phyloP scores from a whole-genome alignment of 1,140 invertebrate species.

The Trachymyrmex cornetzi region DNA sequence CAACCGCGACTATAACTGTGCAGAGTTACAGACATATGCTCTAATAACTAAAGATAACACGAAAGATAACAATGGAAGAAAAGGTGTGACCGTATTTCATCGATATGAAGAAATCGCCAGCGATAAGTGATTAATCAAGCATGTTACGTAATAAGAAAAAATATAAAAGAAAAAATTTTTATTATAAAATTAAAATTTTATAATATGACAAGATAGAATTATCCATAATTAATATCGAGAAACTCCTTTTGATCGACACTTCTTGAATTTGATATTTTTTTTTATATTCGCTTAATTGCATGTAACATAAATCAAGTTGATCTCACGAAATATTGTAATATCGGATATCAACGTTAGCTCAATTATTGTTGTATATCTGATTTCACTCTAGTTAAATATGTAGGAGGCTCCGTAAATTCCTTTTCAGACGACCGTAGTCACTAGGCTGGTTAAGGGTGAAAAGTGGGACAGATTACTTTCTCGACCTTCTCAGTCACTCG shows the following conservation, averaged over 20 bases:
- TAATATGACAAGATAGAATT: background rate
- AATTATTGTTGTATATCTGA: background rate
- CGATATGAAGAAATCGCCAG: background rate
- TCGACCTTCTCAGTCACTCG: conserved; percentile 40
- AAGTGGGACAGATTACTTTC: conserved; percentile 68
- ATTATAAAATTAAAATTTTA: background rate
- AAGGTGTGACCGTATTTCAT: conserved; percentile 38
- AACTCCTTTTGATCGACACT: background rate
- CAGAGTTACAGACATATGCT: conserved; percentile 41
- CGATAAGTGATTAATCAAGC: conserved; percentile 8
- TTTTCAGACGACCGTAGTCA: conserved; percentile 36
- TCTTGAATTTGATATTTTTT: background rate
- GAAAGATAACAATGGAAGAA: conserved; percentile 57
- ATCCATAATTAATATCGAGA: background rate
- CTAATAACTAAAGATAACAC: conserved; percentile 29
- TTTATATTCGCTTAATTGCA: background rate
- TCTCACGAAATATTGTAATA: background rate
- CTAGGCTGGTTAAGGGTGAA: conserved; percentile 66
- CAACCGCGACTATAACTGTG: conserved; percentile 24
- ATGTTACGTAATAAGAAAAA: background rate
- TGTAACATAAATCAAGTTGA: background rate
- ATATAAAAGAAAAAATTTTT: background rate
- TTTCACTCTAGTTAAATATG: conserved; percentile 46
- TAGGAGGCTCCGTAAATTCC: conserved; percentile 37
- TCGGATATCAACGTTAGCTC: background rate